These are phyloP conservation scores for Gymnoscelis rufifasciata DNA, from an alignment of 2,888 invertebrate species.

Conservation along the genomic window DNA sequence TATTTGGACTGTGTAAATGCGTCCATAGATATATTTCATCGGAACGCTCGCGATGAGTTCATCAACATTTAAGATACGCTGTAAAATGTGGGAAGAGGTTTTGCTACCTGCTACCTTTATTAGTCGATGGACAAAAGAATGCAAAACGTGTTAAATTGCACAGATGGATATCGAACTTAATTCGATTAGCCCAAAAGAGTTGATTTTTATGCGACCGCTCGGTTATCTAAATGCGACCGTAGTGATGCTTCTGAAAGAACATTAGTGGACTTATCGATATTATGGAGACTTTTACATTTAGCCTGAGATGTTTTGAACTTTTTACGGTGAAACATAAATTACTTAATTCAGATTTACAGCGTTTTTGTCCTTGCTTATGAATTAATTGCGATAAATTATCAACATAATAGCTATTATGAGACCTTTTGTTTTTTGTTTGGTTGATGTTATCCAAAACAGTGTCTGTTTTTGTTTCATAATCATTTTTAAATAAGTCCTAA, in stretches of 20 bases:
- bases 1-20: slow-evolving; percentile 8
- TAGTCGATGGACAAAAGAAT: slow-evolving; percentile 68
- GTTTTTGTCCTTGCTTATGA: background rate
- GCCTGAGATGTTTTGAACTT: background rate
- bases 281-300: slow-evolving; percentile 2
- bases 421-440: background rate
- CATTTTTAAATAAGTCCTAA: slow-evolving; percentile 2
- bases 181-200: slow-evolving; percentile 75
- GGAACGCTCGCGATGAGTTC: slow-evolving; percentile 64
- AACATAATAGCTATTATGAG: slow-evolving; percentile 1
- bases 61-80: slow-evolving; percentile 66
- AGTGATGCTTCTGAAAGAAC: slow-evolving; percentile 37
- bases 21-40: slow-evolving; percentile 49
- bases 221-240: slow-evolving; percentile 64
- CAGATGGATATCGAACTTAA: slow-evolving; percentile 73
- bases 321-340: slow-evolving; percentile 1
- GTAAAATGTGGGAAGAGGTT: slow-evolving; percentile 52
- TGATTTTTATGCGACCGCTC: slow-evolving; percentile 73
- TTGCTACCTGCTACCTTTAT: slow-evolving; percentile 73
- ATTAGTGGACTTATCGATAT: slow-evolving; percentile 22
- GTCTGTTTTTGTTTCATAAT: slow-evolving; percentile 1
- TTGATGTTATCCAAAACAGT: background rate
- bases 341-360: slow-evolving; percentile 6
- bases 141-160: slow-evolving; percentile 75
- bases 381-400: background rate